phyloP scores from a whole-genome alignment of 2,888 invertebrate genomes.

The Allacma fusca region DNA sequence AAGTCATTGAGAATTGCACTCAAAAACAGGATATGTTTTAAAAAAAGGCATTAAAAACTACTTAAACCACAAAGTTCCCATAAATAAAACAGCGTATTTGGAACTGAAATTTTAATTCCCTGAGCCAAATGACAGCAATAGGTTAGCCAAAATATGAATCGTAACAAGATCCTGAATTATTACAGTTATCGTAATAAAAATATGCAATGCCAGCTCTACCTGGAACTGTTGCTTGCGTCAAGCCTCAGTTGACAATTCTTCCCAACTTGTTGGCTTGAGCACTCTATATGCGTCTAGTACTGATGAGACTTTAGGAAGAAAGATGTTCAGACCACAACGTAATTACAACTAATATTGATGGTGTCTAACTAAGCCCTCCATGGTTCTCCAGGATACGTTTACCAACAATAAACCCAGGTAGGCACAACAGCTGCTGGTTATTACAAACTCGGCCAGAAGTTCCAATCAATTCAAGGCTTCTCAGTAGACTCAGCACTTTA shows the following conservation, averaged over 20 bases:
- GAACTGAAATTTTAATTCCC: too few species aligned
- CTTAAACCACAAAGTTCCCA: too few species aligned
- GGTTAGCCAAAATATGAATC: too few species aligned
- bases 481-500: background rate
- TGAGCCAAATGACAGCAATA: too few species aligned
- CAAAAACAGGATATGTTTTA: too few species aligned
- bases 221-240: conserved; percentile 11
- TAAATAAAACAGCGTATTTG: too few species aligned
- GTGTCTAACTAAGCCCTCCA: background rate
- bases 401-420: background rate
- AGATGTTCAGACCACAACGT: background rate
- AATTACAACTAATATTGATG: background rate
- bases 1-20: too few species aligned
- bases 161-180: too few species aligned
- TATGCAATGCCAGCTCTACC: background rate
- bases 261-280: background rate
- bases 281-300: background rate
- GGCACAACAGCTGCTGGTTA: background rate
- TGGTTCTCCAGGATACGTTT: background rate
- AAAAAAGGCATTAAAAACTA: too few species aligned
- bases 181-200: background rate
- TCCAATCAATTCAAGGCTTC: background rate
- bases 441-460: background rate
- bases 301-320: background rate
- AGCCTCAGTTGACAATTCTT: background rate